Evolutionary conservation across 2,797 vertebrate species (phyloP).

Genomic region (Malurus splendens): DNA sequence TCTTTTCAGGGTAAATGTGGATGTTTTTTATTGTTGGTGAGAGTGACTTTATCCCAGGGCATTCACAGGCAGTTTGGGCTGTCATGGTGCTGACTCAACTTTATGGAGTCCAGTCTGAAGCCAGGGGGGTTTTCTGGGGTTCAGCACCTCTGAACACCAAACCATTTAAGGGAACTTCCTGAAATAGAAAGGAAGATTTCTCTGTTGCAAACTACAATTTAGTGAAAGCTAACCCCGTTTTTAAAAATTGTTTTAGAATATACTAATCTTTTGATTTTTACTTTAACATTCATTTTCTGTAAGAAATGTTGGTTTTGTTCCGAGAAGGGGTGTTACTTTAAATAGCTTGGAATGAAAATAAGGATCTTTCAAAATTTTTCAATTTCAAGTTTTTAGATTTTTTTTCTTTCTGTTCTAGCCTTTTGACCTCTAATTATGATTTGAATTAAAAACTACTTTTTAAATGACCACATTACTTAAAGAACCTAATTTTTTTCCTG

Average conservation of each 20-base stretch:
- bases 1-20: not conserved
- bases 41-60: not conserved
- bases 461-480: not conserved
- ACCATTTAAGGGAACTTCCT: not conserved
- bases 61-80: not conserved
- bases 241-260: not conserved
- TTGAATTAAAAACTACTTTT: slow-evolving; percentile 4
- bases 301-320: not conserved
- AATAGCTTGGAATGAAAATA: not conserved
- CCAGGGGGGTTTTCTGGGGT: not conserved
- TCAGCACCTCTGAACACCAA: not conserved
- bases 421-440: slow-evolving; percentile 4
- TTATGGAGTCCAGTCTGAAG: not conserved
- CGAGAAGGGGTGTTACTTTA: not conserved
- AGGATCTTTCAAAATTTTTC: not conserved
- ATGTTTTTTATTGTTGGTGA: not conserved
- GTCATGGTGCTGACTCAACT: not conserved
- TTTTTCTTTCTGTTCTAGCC: not conserved
- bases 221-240: not conserved
- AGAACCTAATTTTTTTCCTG: not conserved
- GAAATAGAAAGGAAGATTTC: not conserved
- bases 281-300: not conserved
- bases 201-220: not conserved
- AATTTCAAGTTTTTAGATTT: not conserved
- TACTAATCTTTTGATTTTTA: not conserved